Base-by-base conservation (phyloP, 2,113 vertebrate species). In the Chaetodon auriga region DNA sequence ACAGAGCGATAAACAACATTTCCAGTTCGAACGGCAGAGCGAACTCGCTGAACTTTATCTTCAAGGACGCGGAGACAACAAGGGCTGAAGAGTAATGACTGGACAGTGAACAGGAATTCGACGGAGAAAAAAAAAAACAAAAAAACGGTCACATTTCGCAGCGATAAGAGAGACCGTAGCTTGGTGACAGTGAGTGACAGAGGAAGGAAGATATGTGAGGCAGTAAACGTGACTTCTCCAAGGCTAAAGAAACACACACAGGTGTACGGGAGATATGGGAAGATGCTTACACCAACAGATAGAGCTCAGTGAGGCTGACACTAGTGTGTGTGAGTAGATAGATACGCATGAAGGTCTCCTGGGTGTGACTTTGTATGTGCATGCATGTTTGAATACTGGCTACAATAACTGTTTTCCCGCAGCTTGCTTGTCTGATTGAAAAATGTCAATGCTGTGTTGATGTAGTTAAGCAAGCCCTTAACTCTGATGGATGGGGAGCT, bases 31-130 rank as follows among this genome's bases (percentile, higher is more conserved):
- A 73, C 38, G 8, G 86, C 65, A 86, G 88, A 89, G 86, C 89
- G 92, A 93, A 94, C 90, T 92, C 80, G n/a, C 85, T 63, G 84
- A 94, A 89, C 88, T 94, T 94, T 95, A 94, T 94, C 92, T 94
- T 89, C 85, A 92, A 93, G 92, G 92, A 90, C 74, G 62, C 48
- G 74, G 25, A 70, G 75, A 63, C 85, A 88, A 84, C 81, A 78
- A 81, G 82, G 82, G 85, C 73, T 78, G 63, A 87, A 86, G 85
- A 93, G 89, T 87, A 91, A 94, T 91, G 91, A 89, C 79, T 88
- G 41, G 13, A 48, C 77, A 68, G 80, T 61, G 74, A 92, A 80
- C 63, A 83, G 78, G 87, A 91, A 89, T 91, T 80, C 51, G 73
- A 85, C 54, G 5, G 12, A 30, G n/a, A n/a, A 36, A 86, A 86